Evolutionary conservation across 2,113 vertebrate species (phyloP), one percentile per base, ranked within the genome.

Genomic region (Neodontobutis hainanensis): DNA sequence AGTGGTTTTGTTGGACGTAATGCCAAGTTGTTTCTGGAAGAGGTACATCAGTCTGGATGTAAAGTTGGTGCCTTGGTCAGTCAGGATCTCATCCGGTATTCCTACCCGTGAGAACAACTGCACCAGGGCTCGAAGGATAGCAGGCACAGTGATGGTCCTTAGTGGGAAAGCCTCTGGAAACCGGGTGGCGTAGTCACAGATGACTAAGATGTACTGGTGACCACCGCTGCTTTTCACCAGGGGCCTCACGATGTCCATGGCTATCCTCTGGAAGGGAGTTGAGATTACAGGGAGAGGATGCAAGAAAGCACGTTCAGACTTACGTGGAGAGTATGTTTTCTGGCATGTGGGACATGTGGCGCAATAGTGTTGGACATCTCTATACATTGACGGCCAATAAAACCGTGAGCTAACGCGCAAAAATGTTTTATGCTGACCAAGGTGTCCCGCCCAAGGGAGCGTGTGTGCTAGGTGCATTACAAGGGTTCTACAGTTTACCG

Each of bases 131-230:
- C 2, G 48, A 1, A 11, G 7, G 11, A 2, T 4, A 40, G 38
- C 38, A 11, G 44, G 9, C 0, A 3, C 0, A 0, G 3, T 57
- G 9, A 57, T 7, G 0, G 4, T 10, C 4, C 0, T 0, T 8
- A 49, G 4, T 0, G 65, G 65, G 5, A 67, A 57, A 0, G 35
- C 44, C 45, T 67, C 65, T 4, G 65, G 65, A 0, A 10, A 67
- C 0, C 0, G 0, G 11, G 45, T 49, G 0, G 16, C 65, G 47
- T 42, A 67, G 9, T 67, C 53, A 42, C 44, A 67, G 4, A 49
- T 6, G 1, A 68, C 65, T 5, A 58, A 14, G 8, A 58, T 48
- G 16, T 57, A 67, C 12, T 48, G 5, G 9, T 66, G 43, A 11
- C 44, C 43, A 4, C 0, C 0, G 3, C 11, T 32, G 6, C 0